Percentiles rank a stretch among this genome's conserved stretches.
These are phyloP conservation scores for Buathra laborator DNA, from an alignment of 2,888 invertebrate species.

Conservation along the genomic window DNA sequence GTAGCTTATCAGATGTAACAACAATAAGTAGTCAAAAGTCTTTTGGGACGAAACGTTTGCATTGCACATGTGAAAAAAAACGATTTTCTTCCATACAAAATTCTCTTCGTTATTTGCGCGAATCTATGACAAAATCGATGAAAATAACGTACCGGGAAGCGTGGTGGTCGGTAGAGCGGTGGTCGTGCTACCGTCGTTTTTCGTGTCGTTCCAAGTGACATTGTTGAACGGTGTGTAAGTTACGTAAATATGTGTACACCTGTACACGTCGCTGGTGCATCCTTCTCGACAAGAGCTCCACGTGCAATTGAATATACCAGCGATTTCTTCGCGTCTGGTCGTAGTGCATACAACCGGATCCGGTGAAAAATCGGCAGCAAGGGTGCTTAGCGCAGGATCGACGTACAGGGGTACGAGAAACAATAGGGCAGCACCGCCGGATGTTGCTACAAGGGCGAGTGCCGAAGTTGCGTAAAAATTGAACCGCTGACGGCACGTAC, in stretches of 20 bases:
- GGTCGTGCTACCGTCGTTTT: constrained; percentile 62
- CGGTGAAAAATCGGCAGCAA: constrained; percentile 91
- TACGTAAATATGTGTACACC: constrained; percentile 90
- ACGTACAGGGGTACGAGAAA: constrained; percentile 92
- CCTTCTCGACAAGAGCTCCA: constrained; percentile 94
- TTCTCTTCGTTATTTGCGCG: not conserved
- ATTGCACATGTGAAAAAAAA: not conserved
- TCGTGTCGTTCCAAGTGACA: constrained; percentile 60
- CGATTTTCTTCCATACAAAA: not conserved
- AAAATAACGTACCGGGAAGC: constrained; percentile 77
- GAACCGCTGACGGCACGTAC: constrained; percentile 89
- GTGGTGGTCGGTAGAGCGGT: constrained; percentile 63
- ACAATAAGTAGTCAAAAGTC: too few relatives aligned
- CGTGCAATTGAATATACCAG: constrained; percentile 92
- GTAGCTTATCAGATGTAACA: too few relatives aligned
- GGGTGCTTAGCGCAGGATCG: constrained; percentile 89
- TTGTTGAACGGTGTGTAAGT: constrained; percentile 86
- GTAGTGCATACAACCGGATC: constrained; percentile 91
- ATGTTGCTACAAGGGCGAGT: constrained; percentile 90
- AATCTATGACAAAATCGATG: not conserved
- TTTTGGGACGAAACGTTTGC: too few relatives aligned
- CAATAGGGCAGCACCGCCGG: constrained; percentile 90
- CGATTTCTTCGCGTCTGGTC: constrained; percentile 89
- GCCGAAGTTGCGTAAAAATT: constrained; percentile 91
- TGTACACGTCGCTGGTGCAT: constrained; percentile 92